Base-by-base conservation (phyloP, 2,113 vertebrate genomes). In the Eptesicus fuscus region DNA sequence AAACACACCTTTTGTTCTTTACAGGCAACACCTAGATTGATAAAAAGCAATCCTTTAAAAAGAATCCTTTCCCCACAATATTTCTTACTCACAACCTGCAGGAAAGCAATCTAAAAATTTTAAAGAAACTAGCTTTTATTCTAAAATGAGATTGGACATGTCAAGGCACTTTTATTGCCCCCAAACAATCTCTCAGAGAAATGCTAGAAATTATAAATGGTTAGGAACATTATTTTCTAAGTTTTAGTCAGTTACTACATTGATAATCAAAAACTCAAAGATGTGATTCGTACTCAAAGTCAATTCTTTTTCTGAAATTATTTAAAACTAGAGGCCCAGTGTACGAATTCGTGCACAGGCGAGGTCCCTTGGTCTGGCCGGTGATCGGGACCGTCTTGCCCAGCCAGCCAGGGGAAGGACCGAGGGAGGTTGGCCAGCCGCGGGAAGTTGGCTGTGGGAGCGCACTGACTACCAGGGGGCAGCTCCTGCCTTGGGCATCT, bases 121-220 rank as follows among this genome's bases (percentile, higher is more conserved):
- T 77, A 92, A 61, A 61, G 98, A 97, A 90, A 95, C 92, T 97
- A 97, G 94, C 98, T 98, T 98, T 95, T 91, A 83, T 93, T 97
- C 63, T 96, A 77, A 96, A 98, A 97, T 67, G 94, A 65, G 16
- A 91, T 17, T 94, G 96, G 96, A 97, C 71, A 91, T 95, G 0
- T 61, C 97, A 98, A 98, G 93, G 97, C 88, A 96, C 77, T 96
- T 98, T 86, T 88, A 9, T 95, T 94, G 28, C 32, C 83, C 93
- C 91, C 96, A 93, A 96, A 97, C 10, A 65, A 88, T 95, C 93
- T 98, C 95, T 97, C 95, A 97, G 96, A 98, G 96, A 98, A 98
- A 98, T 94, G 98, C 90, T 97, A 96, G 96, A 95, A 94, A 97
- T 97, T 96, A 98, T 97, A 97, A 97, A 77, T 95, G 97, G 77